Conservation (phyloP, 2,113 vertebrate genomes). For the Sinocyclocheilus anshuiensis region DNA sequence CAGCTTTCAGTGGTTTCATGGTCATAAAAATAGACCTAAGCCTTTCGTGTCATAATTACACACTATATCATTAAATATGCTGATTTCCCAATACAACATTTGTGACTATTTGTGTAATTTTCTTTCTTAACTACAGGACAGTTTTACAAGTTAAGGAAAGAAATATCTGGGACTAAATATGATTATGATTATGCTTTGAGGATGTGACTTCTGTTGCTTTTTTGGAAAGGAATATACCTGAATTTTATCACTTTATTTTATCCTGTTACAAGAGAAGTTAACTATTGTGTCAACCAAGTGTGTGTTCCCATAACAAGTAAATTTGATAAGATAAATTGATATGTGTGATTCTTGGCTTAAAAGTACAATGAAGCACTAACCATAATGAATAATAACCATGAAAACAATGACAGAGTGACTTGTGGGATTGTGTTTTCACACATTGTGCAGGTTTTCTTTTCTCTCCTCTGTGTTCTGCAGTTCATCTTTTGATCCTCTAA, state of each 20-base stretch:
- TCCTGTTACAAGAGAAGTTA: neutral
- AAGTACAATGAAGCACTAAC: neutral
- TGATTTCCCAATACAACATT: too few species aligned
- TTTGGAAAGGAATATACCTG: neutral
- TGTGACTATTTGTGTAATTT: too few species aligned
- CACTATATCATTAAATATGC: neutral
- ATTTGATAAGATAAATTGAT: neutral
- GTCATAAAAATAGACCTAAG: neutral
- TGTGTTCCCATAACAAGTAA: too few species aligned
- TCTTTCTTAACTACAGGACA: too few species aligned
- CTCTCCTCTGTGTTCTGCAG: neutral
- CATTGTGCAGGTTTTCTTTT: neutral
- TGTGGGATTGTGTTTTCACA: neutral
- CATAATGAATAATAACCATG: neutral
- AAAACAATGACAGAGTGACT: neutral
- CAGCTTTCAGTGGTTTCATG: conserved; percentile 7
- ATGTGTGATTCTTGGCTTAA: neutral
- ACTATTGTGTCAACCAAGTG: neutral
- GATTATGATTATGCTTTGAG: conserved; percentile 24
- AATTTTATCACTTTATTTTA: neutral
- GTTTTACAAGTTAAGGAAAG: too few species aligned
- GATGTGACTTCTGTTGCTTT: neutral
- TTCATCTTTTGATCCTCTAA: conserved; percentile 32
- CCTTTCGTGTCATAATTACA: neutral
- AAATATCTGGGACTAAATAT: neutral